Percentiles rank a stretch among this genome's conserved stretches.
phyloP scores from a whole-genome alignment of 2,797 vertebrate species.

The Taeniopygia guttata region DNA sequence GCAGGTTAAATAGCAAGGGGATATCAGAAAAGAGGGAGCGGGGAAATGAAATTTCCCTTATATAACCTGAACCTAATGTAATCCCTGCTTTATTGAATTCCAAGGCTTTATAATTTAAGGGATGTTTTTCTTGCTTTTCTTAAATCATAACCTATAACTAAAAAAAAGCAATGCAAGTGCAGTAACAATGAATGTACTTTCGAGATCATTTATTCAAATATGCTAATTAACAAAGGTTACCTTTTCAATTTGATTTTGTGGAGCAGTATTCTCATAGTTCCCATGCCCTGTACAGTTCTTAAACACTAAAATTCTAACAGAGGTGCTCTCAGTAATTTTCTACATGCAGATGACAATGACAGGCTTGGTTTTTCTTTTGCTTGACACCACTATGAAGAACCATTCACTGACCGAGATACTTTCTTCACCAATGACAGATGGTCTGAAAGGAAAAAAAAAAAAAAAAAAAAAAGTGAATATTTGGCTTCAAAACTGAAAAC shows the following conservation, averaged over 20 bases:
- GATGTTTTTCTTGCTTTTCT: not conserved
- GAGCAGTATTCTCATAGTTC: slow-evolving; percentile 27
- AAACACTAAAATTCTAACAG: slow-evolving; percentile 57
- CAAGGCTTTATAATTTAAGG: not conserved
- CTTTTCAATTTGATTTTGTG: slow-evolving; percentile 52
- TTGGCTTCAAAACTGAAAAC: slow-evolving; percentile 72
- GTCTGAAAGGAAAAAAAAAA: slow-evolving; percentile 66
- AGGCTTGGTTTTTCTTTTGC: slow-evolving; percentile 55
- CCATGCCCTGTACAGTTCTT: slow-evolving; percentile 39
- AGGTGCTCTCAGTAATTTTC: slow-evolving; percentile 42
- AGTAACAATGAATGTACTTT: not conserved
- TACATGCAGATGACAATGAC: slow-evolving; percentile 25
- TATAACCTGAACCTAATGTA: not conserved
- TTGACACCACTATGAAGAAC: slow-evolving; percentile 53
- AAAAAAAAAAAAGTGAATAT: slow-evolving; percentile 61
- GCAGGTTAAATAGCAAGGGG: not conserved
- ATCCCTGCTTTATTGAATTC: not conserved
- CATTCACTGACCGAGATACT: slow-evolving; percentile 61
- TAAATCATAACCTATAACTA: not conserved
- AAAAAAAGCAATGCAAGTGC: not conserved
- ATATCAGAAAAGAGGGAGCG: not conserved
- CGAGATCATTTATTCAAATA: not conserved
- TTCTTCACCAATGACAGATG: slow-evolving; percentile 75
- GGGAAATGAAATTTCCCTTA: not conserved
- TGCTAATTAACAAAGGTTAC: slow-evolving; percentile 16